These are phyloP conservation scores for Drosophila bipectinata DNA, from an alignment of 1,140 invertebrate species.

Conservation along the genomic window DNA sequence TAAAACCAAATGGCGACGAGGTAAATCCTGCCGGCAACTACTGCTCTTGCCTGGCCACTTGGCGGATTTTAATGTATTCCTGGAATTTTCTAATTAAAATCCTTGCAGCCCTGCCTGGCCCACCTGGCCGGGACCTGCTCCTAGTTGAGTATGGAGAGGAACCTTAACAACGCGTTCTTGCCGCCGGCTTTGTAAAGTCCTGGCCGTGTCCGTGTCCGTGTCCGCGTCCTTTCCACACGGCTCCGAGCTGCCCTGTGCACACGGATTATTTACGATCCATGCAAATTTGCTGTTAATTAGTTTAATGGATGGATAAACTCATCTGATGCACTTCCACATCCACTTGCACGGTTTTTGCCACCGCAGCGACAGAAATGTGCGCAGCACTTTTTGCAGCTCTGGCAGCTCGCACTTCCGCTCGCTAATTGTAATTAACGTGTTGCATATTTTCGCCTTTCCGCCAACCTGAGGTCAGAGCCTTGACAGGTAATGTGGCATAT, in stretches of 20 bases:
- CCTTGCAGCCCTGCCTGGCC: slow-evolving; percentile 50
- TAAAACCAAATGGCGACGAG: slow-evolving; percentile 40
- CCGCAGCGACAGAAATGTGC: slow-evolving; percentile 34
- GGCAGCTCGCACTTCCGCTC: slow-evolving; percentile 59
- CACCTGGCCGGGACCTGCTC: slow-evolving; percentile 40
- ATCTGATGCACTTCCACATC: slow-evolving; percentile 70
- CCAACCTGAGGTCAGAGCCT: slow-evolving; percentile 6
- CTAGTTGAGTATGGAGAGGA: slow-evolving; percentile 18
- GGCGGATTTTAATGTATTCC: slow-evolving; percentile 69
- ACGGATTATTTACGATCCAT: slow-evolving; percentile 81
- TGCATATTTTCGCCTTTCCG: slow-evolving; percentile 56
- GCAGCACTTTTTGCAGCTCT: slow-evolving; percentile 39
- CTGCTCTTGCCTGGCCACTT: slow-evolving; percentile 55
- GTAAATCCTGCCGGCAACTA: slow-evolving; percentile 56
- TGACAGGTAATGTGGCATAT: slow-evolving; percentile 35
- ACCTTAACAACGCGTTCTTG: slow-evolving; percentile 52
- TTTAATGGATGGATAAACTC: slow-evolving; percentile 82
- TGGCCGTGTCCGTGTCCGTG: neutral
- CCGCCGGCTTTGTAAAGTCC: slow-evolving; percentile 38
- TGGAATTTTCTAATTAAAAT: slow-evolving; percentile 82
- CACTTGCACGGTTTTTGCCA: neutral
- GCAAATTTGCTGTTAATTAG: slow-evolving; percentile 83
- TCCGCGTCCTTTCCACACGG: neutral
- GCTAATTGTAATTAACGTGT: slow-evolving; percentile 82
- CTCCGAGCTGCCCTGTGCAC: slow-evolving; percentile 34